Evolutionary conservation across 2,797 vertebrate species (phyloP).

Genomic region (Chelon labrosus): DNA sequence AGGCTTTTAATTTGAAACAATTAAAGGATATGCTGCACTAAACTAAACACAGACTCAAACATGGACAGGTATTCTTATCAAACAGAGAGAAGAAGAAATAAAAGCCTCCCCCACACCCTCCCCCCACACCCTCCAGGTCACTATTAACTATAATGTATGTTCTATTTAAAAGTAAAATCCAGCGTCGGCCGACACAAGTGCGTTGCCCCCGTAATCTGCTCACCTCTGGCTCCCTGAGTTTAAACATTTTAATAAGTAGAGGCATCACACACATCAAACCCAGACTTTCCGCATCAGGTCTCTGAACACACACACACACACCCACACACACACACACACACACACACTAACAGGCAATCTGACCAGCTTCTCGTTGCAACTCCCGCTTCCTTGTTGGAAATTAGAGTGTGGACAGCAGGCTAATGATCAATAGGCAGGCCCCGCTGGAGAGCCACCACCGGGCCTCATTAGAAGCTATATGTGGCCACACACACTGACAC

Average conservation of each 20-base stretch:
- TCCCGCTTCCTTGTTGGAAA: slow-evolving; percentile 69
- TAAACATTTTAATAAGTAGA: slow-evolving; percentile 42
- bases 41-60: no score
- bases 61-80: no score
- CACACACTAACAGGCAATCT: slow-evolving; percentile 33
- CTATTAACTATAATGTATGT: background rate
- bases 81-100: no score
- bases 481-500: slow-evolving; percentile 51
- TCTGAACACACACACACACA: slow-evolving; percentile 34
- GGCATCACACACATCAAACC: slow-evolving; percentile 39
- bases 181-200: background rate
- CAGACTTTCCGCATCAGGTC: slow-evolving; percentile 20
- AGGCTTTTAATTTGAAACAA: no score
- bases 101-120: no score
- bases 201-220: slow-evolving; percentile 3
- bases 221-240: slow-evolving; percentile 28
- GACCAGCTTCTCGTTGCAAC: slow-evolving; percentile 54
- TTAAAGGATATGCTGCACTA: no score
- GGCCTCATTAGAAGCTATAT: slow-evolving; percentile 81
- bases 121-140: no score
- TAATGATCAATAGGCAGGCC: slow-evolving; percentile 80
- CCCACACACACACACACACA: background rate
- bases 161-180: slow-evolving; percentile 16
- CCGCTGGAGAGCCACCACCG: slow-evolving; percentile 70
- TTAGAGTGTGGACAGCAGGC: slow-evolving; percentile 73